Conservation (phyloP, 2,888 invertebrate genomes). For the Drosophila parthenogenetica region DNA sequence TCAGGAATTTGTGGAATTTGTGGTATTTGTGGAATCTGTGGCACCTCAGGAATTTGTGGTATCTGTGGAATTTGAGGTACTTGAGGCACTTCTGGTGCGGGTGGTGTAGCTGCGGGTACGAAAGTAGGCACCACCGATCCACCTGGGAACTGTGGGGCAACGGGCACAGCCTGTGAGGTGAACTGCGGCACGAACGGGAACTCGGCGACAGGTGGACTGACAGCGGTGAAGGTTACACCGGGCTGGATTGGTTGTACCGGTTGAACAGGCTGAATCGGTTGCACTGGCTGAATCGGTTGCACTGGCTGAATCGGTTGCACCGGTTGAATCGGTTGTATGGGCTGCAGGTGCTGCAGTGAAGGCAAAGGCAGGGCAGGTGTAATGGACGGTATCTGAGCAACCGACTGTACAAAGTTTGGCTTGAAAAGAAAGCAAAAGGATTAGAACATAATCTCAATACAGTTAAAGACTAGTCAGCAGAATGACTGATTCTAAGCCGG, state of each 20-base stretch:
- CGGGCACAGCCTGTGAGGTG: slow-evolving; percentile 27
- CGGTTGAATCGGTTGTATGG: slow-evolving; percentile 40
- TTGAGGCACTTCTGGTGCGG: slow-evolving; percentile 46
- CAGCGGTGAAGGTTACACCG: slow-evolving; percentile 33
- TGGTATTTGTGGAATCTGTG: slow-evolving; percentile 30
- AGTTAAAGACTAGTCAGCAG: too few relatives aligned
- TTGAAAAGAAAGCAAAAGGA: slow-evolving; percentile 16
- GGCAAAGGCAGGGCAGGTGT: slow-evolving; percentile 27
- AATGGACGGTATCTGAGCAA: slow-evolving; percentile 39
- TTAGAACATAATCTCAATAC: not conserved
- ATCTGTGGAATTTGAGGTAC: slow-evolving; percentile 33
- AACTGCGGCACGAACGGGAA: slow-evolving; percentile 50
- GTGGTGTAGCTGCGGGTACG: slow-evolving; percentile 46
- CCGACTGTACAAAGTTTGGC: slow-evolving; percentile 60
- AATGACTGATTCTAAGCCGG: too few relatives aligned
- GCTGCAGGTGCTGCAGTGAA: slow-evolving; percentile 37
- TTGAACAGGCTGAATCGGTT: slow-evolving; percentile 40
- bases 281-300: slow-evolving; percentile 35
- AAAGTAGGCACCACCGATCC: slow-evolving; percentile 59
- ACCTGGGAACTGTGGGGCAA: not conserved
- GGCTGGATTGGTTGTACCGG: slow-evolving; percentile 49
- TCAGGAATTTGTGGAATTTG: slow-evolving; percentile 39
- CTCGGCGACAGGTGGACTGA: slow-evolving; percentile 45
- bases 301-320: slow-evolving; percentile 33
- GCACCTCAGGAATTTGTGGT: slow-evolving; percentile 33